Conservation (phyloP, 2,113 vertebrate species). For the Pampusana beccarii region DNA sequence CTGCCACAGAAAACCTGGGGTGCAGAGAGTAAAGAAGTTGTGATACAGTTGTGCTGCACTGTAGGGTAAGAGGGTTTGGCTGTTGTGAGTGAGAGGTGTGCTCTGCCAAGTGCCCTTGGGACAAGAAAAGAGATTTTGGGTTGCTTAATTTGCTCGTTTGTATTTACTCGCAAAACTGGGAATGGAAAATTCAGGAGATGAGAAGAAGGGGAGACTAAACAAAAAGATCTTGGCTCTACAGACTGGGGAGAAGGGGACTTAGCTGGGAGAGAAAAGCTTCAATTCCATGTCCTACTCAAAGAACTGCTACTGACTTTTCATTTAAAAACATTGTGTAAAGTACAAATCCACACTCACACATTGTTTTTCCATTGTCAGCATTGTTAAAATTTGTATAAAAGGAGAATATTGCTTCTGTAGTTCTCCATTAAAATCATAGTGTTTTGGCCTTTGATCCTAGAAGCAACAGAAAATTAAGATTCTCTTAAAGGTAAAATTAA, state of each 20-base stretch:
- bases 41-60: accelerated
- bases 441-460: neutral
- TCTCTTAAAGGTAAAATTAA: neutral
- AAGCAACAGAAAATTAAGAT: neutral
- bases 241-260: neutral
- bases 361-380: neutral
- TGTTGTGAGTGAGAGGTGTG: neutral
- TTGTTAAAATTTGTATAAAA: neutral
- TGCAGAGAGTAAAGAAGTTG: neutral
- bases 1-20: neutral
- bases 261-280: neutral
- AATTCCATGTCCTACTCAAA: accelerated
- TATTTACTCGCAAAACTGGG: neutral
- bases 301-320: neutral
- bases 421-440: neutral
- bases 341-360: accelerated
- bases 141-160: neutral
- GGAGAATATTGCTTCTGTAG: neutral
- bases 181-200: neutral
- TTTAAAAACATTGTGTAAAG: neutral
- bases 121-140: neutral
- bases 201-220: neutral
- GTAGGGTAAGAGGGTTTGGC: neutral
- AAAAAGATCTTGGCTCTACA: neutral
- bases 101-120: neutral